Evolutionary conservation across 2,113 vertebrate genomes (phyloP), one percentile per base, ranked within the genome.

Genomic region (Xiphophorus hellerii): DNA sequence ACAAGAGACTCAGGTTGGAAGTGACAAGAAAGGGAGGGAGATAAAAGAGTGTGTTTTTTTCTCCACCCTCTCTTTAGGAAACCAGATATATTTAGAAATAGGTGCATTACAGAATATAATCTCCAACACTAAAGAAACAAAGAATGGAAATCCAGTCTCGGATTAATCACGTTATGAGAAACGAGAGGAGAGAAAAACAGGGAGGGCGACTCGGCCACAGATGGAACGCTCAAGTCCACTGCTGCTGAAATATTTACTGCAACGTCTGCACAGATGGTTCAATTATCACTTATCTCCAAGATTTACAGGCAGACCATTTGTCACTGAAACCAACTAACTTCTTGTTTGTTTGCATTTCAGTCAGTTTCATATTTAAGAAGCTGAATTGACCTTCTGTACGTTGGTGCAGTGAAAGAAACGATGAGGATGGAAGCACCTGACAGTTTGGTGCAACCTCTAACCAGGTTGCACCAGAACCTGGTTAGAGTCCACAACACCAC

Each of bases 21-120:
- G 62, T 54, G 61, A 65, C 73, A 51, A 37, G 66, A 63, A 61
- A 25, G 74, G 29, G 25, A n/a, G 74, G 29, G 25, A 15, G 42
- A 62, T 64, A 8, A 70, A 72, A 69, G 25, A 44, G 51, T 28
- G 12, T 30, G 31, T 67, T 60, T 37, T 75, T 68, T 48, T 75
- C 22, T 27, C 48, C 28, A 33, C 62, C 70, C 81, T 74, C 82
- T 90, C 84, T 88, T 89, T 90, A 93, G 89, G 86, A 93, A 92
- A 86, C 66, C 77, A 78, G 88, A 90, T 93, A 91, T 90, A 90
- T 93, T 92, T 93, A 93, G 91, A 94, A 90, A 84, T 78, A 78
- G 77, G 80, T 76, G 90, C 82, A 85, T 89, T 88, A 90, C 89
- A 91, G 85, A 80, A 81, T 84, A 84, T 85, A 84, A 74, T n/a